Evolutionary conservation across 2,797 vertebrate genomes (phyloP).

Genomic region (Sitta carolinensis): DNA sequence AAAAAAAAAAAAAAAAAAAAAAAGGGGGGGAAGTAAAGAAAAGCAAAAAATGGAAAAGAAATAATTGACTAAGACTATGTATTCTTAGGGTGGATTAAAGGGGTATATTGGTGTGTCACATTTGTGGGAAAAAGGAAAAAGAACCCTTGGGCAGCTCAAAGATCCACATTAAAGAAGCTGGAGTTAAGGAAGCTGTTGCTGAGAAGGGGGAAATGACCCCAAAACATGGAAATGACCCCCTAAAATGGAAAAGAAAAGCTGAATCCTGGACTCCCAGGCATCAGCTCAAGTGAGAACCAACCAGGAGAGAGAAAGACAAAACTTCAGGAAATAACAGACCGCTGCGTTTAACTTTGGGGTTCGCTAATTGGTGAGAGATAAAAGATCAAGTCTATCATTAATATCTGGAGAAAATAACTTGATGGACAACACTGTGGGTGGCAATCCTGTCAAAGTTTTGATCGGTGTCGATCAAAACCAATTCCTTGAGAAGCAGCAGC

Average conservation of each 20-base stretch:
- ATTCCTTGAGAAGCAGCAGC: not conserved
- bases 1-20: too few species aligned
- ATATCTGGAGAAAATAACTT: not conserved
- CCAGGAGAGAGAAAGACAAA: not conserved
- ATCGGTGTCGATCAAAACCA: not conserved
- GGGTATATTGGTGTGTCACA: not conserved
- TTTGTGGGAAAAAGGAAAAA: not conserved
- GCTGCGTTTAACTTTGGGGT: not conserved
- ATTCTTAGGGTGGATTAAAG: rapidly evolving
- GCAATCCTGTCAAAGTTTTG: not conserved
- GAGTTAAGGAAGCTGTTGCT: not conserved
- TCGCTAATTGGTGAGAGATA: not conserved
- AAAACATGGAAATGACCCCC: not conserved
- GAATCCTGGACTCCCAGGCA: not conserved
- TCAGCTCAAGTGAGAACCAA: not conserved
- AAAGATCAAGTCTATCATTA: not conserved
- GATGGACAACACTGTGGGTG: not conserved
- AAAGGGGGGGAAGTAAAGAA: too few species aligned
- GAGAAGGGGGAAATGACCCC: not conserved
- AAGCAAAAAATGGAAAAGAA: too few species aligned
- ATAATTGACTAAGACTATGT: too few species aligned
- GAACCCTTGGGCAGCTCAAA: not conserved
- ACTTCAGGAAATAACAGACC: not conserved
- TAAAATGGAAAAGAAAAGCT: not conserved
- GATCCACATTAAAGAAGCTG: not conserved